A percentile compares a stretch with the other conserved stretches of the same genome.
Conservation (phyloP, 2,888 invertebrate species). For the Beris chalybata region DNA sequence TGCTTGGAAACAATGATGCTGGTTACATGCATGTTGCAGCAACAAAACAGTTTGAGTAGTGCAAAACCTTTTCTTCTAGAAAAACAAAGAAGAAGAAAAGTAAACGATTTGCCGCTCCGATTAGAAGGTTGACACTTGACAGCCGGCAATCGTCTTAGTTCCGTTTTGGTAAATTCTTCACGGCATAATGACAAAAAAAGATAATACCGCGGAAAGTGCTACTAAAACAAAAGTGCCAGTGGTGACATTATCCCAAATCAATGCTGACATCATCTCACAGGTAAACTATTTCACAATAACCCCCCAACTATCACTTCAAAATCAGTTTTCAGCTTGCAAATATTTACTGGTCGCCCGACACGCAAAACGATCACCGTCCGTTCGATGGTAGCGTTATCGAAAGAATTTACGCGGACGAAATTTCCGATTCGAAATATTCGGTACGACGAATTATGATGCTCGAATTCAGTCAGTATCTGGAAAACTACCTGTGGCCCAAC, state of each 20-base stretch:
- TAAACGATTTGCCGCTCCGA: not conserved
- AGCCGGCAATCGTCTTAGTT: not conserved
- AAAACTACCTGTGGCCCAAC: slow-evolving; percentile 96
- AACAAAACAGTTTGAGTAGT: no score
- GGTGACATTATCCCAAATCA: slow-evolving; percentile 83
- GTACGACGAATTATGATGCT: slow-evolving; percentile 92
- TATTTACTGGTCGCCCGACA: slow-evolving; percentile 91
- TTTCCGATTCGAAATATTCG: slow-evolving; percentile 78
- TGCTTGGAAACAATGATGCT: no score
- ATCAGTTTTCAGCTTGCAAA: slow-evolving; percentile 72
- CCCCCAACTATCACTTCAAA: not conserved
- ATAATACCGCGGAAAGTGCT: slow-evolving; percentile 36
- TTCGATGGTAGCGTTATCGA: slow-evolving; percentile 81
- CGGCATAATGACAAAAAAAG: slow-evolving; percentile 35
- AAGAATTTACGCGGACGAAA: slow-evolving; percentile 85
- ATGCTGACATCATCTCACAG: slow-evolving; percentile 85
- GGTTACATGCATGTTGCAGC: no score
- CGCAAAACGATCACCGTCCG: slow-evolving; percentile 69
- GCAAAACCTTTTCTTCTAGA: not conserved
- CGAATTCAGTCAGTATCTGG: slow-evolving; percentile 96
- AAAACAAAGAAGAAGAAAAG: slow-evolving; percentile 7
- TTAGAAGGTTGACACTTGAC: not conserved
- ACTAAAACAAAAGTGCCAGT: slow-evolving; percentile 44
- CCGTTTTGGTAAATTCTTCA: not conserved
- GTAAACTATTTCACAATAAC: slow-evolving; percentile 56